phyloP scores from a whole-genome alignment of 2,113 vertebrate species.

The Octodon degus region DNA sequence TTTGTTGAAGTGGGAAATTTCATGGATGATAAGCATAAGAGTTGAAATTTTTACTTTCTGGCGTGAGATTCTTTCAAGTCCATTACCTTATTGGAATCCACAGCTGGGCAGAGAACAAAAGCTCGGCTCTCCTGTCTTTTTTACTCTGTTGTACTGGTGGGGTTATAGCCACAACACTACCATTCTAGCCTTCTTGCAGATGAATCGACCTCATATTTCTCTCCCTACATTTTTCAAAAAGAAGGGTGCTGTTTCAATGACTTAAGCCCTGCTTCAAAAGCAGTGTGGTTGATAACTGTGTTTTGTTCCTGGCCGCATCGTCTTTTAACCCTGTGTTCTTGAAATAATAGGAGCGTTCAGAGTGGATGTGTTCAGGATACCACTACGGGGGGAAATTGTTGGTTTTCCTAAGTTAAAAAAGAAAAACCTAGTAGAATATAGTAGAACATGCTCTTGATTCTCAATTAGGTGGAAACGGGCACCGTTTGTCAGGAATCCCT shows the following conservation, averaged over 20 bases:
- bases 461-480: slow-evolving; percentile 63
- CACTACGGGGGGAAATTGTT: slow-evolving; percentile 22
- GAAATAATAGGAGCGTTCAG: background rate
- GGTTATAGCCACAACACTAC: background rate
- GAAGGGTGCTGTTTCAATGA: slow-evolving; percentile 36
- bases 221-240: slow-evolving; percentile 49
- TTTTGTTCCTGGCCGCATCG: background rate
- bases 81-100: background rate
- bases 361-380: slow-evolving; percentile 32
- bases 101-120: background rate
- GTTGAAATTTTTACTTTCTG: background rate
- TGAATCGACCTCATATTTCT: slow-evolving; percentile 27
- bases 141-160: background rate
- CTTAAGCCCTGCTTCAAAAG: slow-evolving; percentile 34
- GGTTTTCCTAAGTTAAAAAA: slow-evolving; percentile 57
- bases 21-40: background rate
- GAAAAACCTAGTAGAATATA: background rate
- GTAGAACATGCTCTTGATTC: slow-evolving; percentile 53
- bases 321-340: slow-evolving; percentile 14
- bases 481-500: slow-evolving; percentile 30
- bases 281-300: slow-evolving; percentile 20
- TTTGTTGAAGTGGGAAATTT: background rate
- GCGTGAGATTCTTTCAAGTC: background rate
- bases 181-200: slow-evolving; percentile 5
- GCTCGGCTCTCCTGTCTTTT: background rate